Percentiles rank a stretch among this genome's conserved stretches.
These are phyloP conservation scores for Apogon hyalosoma DNA, from an alignment of 2,797 vertebrate species.

Conservation along the genomic window DNA sequence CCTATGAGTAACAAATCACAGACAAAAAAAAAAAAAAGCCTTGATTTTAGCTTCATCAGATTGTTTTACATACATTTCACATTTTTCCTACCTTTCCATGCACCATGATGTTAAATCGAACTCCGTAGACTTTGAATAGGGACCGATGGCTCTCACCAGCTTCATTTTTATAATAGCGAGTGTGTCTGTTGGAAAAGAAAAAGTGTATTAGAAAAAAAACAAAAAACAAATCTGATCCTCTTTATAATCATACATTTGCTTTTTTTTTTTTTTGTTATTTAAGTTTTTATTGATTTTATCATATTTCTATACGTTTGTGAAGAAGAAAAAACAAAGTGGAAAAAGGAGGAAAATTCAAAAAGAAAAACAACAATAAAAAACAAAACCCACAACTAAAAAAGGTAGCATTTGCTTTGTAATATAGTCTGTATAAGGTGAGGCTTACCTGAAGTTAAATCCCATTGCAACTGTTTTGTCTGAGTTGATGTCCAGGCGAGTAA, in stretches of 20 bases:
- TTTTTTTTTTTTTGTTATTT: too few relatives aligned
- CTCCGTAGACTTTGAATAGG: constrained; percentile 89
- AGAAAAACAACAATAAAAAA: too few relatives aligned
- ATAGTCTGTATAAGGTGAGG: neutral
- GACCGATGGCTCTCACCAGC: constrained; percentile 83
- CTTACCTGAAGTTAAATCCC: constrained; percentile 93
- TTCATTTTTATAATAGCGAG: constrained; percentile 86
- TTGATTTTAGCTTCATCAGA: neutral
- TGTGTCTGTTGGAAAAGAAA: constrained; percentile 79
- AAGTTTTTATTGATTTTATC: too few relatives aligned
- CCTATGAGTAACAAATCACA: constrained; percentile 76
- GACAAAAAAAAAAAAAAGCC: neutral
- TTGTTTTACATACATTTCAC: neutral
- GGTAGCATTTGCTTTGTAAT: neutral
- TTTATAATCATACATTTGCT: neutral
- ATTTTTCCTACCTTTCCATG: constrained; percentile 87
- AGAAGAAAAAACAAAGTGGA: too few relatives aligned
- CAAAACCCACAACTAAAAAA: too few relatives aligned
- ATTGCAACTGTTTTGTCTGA: constrained; percentile 76
- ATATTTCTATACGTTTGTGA: too few relatives aligned
- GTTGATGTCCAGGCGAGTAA: constrained; percentile 87
- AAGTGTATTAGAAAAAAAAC: neutral
- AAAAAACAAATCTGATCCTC: too few relatives aligned
- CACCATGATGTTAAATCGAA: constrained; percentile 91
- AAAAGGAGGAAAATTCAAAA: too few relatives aligned